Percentiles rank a stretch among this genome's conserved stretches.
Conservation (phyloP, 2,888 invertebrate species). For the Chaitophorus viminalis region DNA sequence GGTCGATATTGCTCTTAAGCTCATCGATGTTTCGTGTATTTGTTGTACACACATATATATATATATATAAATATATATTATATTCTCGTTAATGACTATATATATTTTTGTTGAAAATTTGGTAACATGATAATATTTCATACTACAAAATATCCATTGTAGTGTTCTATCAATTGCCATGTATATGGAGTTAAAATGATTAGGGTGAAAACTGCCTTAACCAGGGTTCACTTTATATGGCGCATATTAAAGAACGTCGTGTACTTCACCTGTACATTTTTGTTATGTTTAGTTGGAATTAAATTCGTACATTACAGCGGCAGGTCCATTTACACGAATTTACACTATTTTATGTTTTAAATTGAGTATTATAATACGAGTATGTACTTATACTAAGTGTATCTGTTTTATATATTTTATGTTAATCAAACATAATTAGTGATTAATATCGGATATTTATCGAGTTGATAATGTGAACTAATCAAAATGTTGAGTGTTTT, state of each 20-base stretch:
- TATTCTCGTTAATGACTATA: not conserved
- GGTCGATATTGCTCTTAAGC: not conserved
- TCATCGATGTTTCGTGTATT: not conserved
- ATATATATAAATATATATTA: too few relatives aligned
- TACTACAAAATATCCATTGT: conserved; percentile 1
- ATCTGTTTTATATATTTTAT: not conserved
- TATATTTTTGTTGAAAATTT: conserved; percentile 17
- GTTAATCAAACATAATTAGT: not conserved
- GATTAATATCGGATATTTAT: not conserved
- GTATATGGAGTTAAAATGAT: not conserved
- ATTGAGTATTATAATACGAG: too few relatives aligned
- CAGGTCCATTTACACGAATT: not conserved
- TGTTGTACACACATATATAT: not conserved
- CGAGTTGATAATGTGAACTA: not conserved
- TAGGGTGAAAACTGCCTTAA: not conserved
- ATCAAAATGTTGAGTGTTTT: not conserved
- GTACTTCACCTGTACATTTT: too few relatives aligned
- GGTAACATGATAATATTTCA: conserved; percentile 5
- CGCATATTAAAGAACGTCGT: not conserved
- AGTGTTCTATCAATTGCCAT: too few relatives aligned
- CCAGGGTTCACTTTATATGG: not conserved
- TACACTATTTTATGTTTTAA: too few relatives aligned
- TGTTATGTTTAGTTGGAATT: too few relatives aligned
- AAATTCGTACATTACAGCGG: too few relatives aligned
- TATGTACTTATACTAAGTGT: too few relatives aligned